A percentile compares a stretch with the other conserved stretches of the same genome.
phyloP scores from a whole-genome alignment of 2,113 vertebrate genomes.

The Onychostruthus taczanowskii region DNA sequence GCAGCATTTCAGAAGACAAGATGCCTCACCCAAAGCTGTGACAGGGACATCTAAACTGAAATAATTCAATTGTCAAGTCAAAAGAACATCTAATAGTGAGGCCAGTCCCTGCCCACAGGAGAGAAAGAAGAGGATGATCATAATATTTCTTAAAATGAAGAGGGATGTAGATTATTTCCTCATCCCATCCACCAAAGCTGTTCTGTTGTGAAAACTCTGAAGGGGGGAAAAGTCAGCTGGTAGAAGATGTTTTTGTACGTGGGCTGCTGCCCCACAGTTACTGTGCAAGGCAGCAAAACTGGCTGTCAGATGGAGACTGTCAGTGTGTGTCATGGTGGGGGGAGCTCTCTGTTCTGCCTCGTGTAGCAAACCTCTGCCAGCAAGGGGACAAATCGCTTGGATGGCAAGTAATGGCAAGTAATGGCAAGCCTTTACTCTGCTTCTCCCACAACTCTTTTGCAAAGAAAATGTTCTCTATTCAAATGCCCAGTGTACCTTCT shows the following conservation, averaged over 20 bases:
- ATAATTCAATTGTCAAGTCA: background rate
- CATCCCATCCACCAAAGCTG: background rate
- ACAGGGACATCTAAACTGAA: background rate
- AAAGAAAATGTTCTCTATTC: background rate
- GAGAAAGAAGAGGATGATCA: background rate
- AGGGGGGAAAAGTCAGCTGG: background rate
- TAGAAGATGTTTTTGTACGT: background rate
- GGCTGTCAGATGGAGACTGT: background rate
- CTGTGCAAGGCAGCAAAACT: background rate
- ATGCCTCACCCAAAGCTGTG: background rate
- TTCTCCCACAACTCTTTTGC: background rate
- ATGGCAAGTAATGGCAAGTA: background rate
- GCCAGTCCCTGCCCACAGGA: background rate
- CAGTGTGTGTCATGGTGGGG: background rate
- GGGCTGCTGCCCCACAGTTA: accelerated
- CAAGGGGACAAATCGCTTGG: background rate
- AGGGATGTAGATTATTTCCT: background rate
- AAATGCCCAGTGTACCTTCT: background rate
- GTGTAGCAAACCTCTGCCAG: background rate
- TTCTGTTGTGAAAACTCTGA: background rate
- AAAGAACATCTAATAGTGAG: background rate
- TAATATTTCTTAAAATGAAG: background rate
- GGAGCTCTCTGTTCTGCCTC: background rate
- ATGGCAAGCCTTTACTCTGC: background rate
- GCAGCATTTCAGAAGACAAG: background rate